Evolutionary conservation across 2,888 invertebrate species (phyloP), one percentile per base, ranked within the genome.

Genomic region (Syrphus vitripennis): DNA sequence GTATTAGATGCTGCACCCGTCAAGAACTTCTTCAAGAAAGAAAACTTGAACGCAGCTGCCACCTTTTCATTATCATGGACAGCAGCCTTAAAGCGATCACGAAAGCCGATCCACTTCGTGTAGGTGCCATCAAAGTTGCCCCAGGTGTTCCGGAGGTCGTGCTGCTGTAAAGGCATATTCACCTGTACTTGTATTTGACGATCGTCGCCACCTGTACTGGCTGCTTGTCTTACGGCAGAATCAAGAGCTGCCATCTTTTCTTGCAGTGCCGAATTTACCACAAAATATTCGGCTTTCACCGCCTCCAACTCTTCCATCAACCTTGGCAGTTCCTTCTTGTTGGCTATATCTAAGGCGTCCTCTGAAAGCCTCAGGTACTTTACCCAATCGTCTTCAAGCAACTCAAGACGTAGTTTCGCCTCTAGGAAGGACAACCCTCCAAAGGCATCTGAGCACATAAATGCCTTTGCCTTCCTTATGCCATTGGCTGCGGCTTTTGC

Each of bases 1-100:
- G 63, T 61, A 0, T 48, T 14, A 0, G 78, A 69, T 1, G 74
- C 74, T 0, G 34, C 26, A 1, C 72, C 83, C 0, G 55, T 48
- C 14, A 78, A 21, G 0, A 72, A 65, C 16, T 74, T 74, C 7
- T 57, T 59, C 3, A 78, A n/a, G 14, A 74, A 78, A 2, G 61
- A 45, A 26, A 83, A 83, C 16, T 83, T 83, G 48, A 55, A 83
- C 0, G 74, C 65, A 26, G 53, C 59, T 19, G 67, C 14, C 1
- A 55, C 3, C 5, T 29, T 37, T 0, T 63, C 40, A 5, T 74
- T 74, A 1, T 40, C 40, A 5, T 74, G 61, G 2, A 74, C 34
- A 2, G 59, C 72, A 19, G 61, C 74, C 12, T 53, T 37, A 12
- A 74, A 53, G n/a, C n/a, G n/a, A n/a, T n/a, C n/a, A n/a, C n/a